Evolutionary conservation across 1,140 invertebrate genomes (phyloP).

Genomic region (Drosophila guanche): DNA sequence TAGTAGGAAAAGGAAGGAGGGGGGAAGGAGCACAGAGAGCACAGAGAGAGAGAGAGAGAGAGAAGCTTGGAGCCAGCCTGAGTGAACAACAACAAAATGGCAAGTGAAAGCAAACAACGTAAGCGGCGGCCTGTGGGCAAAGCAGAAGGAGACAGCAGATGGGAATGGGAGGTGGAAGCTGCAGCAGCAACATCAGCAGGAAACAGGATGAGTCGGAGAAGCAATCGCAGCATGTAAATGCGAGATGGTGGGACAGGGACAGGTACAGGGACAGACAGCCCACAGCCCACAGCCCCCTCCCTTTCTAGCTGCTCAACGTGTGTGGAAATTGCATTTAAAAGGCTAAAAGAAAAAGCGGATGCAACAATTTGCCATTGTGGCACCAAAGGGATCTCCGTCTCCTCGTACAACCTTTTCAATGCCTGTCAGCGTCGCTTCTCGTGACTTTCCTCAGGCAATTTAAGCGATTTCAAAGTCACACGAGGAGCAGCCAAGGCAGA

Average conservation of each 20-base stretch:
- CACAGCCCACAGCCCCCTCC: neutral
- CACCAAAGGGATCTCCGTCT: too few species aligned
- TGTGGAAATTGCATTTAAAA: constrained; percentile 62
- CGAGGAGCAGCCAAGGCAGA: constrained; percentile 7
- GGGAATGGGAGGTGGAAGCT: neutral
- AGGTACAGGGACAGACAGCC: neutral
- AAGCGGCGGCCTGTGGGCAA: constrained; percentile 46
- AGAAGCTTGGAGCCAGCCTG: constrained; percentile 1
- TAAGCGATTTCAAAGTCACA: constrained; percentile 65
- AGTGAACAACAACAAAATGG: constrained; percentile 38
- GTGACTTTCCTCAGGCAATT: constrained; percentile 63
- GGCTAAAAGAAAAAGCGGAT: constrained; percentile 73
- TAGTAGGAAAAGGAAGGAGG: constrained; percentile 14
- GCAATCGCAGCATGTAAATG: constrained; percentile 56
- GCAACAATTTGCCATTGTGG: constrained; percentile 69
- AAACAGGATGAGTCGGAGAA: constrained; percentile 35
- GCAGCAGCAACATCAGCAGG: constrained; percentile 27
- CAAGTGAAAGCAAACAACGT: constrained; percentile 71
- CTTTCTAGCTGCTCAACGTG: too few species aligned
- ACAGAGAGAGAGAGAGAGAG: neutral
- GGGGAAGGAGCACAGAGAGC: constrained; percentile 2
- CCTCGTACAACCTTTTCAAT: neutral
- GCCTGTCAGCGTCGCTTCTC: constrained; percentile 24
- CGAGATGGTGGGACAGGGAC: constrained; percentile 5
- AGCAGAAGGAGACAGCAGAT: neutral